Percentiles rank a stretch among this genome's conserved stretches.
phyloP scores from a whole-genome alignment of 2,888 invertebrate species.

The Eumacrocentrus americanus region DNA sequence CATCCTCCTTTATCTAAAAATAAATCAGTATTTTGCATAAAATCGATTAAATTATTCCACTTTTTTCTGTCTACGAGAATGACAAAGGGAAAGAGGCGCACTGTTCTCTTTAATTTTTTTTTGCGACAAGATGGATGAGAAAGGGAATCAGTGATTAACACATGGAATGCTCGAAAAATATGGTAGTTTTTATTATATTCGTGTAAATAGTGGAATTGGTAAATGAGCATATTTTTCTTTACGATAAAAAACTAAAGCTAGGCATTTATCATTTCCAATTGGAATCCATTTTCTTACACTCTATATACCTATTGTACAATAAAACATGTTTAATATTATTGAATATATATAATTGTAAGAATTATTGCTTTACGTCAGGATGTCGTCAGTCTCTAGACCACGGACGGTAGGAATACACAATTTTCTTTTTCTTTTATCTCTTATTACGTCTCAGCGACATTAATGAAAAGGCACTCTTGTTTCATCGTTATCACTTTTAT shows the following conservation, averaged over 20 bases:
- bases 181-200: conserved; percentile 37
- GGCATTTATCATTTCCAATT: background rate
- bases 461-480: conserved; percentile 17
- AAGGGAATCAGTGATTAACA: background rate
- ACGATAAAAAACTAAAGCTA: conserved; percentile 11
- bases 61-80: background rate
- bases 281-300: background rate
- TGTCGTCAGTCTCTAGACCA: conserved; percentile 26
- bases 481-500: conserved; percentile 16
- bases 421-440: background rate
- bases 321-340: no score
- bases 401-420: background rate
- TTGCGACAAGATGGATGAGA: background rate
- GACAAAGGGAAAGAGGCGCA: conserved; percentile 14
- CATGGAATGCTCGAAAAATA: conserved; percentile 34
- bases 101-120: background rate
- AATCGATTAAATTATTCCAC: conserved; percentile 1
- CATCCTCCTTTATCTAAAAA: conserved; percentile 48
- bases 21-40: conserved; percentile 16
- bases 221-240: conserved; percentile 36
- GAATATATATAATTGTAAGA: conserved; percentile 5
- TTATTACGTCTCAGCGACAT: background rate
- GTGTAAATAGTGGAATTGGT: conserved; percentile 40
- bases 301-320: conserved; percentile 15
- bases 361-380: conserved; percentile 8